Evolutionary conservation across 2,888 invertebrate genomes (phyloP).

Genomic region (Tetheella fluctuosa): DNA sequence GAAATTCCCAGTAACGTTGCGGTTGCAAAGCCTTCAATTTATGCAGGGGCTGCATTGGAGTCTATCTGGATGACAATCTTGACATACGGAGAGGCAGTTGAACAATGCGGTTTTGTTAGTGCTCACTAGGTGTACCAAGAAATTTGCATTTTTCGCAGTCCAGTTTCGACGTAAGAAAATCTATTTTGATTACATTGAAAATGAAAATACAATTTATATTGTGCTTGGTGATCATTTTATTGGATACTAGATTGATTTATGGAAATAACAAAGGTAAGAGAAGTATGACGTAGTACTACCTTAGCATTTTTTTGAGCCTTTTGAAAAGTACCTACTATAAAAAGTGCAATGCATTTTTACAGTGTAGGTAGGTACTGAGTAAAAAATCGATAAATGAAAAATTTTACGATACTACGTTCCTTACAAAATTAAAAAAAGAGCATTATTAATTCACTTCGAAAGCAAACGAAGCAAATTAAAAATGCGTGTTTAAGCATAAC

Average conservation of each 20-base stretch:
- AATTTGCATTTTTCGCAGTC: constrained; percentile 27
- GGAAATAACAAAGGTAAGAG: not conserved
- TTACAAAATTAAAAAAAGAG: not conserved
- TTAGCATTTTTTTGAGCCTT: too few species aligned
- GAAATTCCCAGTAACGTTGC: constrained; percentile 71
- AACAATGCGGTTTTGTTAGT: constrained; percentile 63
- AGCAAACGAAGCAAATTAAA: constrained; percentile 29
- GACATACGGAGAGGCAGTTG: constrained; percentile 57
- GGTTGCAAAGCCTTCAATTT: constrained; percentile 76
- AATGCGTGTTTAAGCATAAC: constrained; percentile 45
- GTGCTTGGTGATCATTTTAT: not conserved
- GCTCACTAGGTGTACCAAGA: constrained; percentile 24
- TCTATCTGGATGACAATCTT: constrained; percentile 72
- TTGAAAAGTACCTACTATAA: too few species aligned
- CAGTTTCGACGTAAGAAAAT: constrained; percentile 17
- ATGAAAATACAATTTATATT: not conserved
- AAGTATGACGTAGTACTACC: too few species aligned
- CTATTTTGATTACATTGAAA: not conserved
- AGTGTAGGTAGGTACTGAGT: too few species aligned
- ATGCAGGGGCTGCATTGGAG: constrained; percentile 70
- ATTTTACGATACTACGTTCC: not conserved
- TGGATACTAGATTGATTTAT: too few species aligned
- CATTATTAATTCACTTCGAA: constrained; percentile 1
- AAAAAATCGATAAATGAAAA: not conserved
- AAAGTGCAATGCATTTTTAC: not conserved